phyloP scores from a whole-genome alignment of 2,888 invertebrate species.

The Clunio marinus region DNA sequence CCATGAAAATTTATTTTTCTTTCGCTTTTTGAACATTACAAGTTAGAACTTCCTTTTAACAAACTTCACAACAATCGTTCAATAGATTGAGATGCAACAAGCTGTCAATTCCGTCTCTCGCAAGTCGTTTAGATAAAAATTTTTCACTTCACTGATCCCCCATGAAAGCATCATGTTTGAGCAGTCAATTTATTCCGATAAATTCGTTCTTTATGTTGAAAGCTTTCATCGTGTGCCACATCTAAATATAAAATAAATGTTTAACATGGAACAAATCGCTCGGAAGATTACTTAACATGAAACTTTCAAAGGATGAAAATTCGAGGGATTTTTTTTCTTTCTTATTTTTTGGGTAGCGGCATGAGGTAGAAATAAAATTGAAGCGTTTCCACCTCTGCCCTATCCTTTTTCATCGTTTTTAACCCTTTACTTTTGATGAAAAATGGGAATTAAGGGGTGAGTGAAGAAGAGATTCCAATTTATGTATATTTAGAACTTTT shows the following conservation, averaged over 20 bases:
- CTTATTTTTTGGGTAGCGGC: too few species aligned
- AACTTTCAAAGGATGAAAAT: background rate
- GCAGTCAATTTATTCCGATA: slow-evolving; percentile 34
- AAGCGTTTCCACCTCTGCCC: too few species aligned
- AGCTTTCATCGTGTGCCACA: slow-evolving; percentile 17
- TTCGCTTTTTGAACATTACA: background rate
- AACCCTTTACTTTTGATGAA: slow-evolving; percentile 7
- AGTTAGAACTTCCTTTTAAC: background rate
- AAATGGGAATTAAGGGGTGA: background rate
- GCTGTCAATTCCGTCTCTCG: slow-evolving; percentile 27
- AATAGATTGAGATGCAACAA: slow-evolving; percentile 28
- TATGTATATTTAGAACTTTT: slow-evolving; percentile 11
- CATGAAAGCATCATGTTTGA: slow-evolving; percentile 22
- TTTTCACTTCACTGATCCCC: slow-evolving; percentile 24
- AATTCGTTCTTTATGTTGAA: background rate
- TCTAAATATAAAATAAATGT: slow-evolving; percentile 30
- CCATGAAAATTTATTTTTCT: background rate
- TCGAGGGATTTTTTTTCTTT: too few species aligned
- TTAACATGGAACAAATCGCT: slow-evolving; percentile 36
- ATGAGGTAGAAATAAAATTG: too few species aligned
- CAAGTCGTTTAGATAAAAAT: slow-evolving; percentile 18
- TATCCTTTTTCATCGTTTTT: too few species aligned
- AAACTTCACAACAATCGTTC: background rate
- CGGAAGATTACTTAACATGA: slow-evolving; percentile 36
- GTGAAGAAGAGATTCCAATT: slow-evolving; percentile 5